Evolutionary conservation across 1,140 invertebrate species (phyloP).

Genomic region (Coboldia fuscipes): DNA sequence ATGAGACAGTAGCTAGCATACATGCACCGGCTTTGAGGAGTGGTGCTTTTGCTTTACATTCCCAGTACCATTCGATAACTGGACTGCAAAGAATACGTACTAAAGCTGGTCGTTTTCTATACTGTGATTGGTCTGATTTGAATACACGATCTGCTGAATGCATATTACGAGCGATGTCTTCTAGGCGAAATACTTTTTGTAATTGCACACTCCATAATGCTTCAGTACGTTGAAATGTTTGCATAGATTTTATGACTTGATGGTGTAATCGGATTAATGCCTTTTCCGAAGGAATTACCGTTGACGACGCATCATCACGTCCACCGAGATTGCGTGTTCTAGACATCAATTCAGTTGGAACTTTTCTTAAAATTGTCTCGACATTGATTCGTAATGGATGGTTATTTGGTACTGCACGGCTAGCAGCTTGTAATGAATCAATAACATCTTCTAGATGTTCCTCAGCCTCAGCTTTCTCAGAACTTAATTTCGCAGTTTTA

Average conservation of each 20-base stretch:
- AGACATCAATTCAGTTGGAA: slow-evolving; percentile 42
- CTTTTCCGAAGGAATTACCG: slow-evolving; percentile 55
- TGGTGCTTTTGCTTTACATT: slow-evolving; percentile 57
- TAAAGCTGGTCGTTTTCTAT: slow-evolving; percentile 25
- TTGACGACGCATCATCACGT: slow-evolving; percentile 38
- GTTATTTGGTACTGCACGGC: slow-evolving; percentile 37
- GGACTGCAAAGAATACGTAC: slow-evolving; percentile 36
- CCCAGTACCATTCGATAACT: slow-evolving; percentile 84
- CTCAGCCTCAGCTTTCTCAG: slow-evolving; percentile 93
- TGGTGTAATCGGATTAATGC: slow-evolving; percentile 59
- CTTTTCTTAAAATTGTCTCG: slow-evolving; percentile 77
- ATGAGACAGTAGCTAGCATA: slow-evolving; percentile 54
- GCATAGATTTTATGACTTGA: slow-evolving; percentile 67
- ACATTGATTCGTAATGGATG: slow-evolving; percentile 44
- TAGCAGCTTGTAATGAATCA: slow-evolving; percentile 57
- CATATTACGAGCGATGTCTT: slow-evolving; percentile 71
- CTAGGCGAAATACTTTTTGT: slow-evolving; percentile 54
- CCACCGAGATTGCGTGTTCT: slow-evolving; percentile 34
- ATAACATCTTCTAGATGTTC: slow-evolving; percentile 88
- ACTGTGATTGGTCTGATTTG: slow-evolving; percentile 47
- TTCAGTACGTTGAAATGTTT: slow-evolving; percentile 72
- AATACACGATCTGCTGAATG: slow-evolving; percentile 52
- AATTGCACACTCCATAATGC: slow-evolving; percentile 82
- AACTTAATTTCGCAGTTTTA: slow-evolving; percentile 87
- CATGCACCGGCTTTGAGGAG: slow-evolving; percentile 51